Evolutionary conservation across 2,113 vertebrate genomes (phyloP).

Genomic region (Ctenodactylus gundi): DNA sequence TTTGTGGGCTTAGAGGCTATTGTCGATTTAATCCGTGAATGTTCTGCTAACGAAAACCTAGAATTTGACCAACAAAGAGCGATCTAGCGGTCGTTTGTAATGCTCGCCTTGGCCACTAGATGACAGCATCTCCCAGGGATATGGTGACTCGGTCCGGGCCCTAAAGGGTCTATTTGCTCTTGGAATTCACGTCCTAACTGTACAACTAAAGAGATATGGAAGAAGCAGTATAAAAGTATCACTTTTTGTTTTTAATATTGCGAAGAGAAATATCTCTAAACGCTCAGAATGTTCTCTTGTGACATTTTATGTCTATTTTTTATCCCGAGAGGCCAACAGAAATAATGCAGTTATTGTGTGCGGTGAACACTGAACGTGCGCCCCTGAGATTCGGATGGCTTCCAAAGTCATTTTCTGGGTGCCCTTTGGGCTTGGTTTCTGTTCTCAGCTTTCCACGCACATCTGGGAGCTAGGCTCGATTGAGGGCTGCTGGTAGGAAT

Average conservation of each 20-base stretch:
- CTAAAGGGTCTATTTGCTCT: rapidly evolving
- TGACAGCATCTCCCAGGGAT: slow-evolving; percentile 77
- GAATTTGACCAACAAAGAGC: neutral
- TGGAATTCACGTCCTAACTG: neutral
- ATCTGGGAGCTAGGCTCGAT: neutral
- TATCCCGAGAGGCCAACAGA: neutral
- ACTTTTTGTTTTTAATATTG: neutral
- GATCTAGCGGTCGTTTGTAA: rapidly evolving
- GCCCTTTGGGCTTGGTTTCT: neutral
- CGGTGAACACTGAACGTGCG: neutral
- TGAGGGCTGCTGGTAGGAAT: neutral
- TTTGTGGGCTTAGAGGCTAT: neutral
- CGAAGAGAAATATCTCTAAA: neutral
- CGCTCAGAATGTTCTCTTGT: slow-evolving; percentile 1
- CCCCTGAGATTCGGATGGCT: rapidly evolving
- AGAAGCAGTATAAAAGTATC: neutral
- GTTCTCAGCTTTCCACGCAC: neutral
- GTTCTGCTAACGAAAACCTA: neutral
- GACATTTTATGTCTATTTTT: neutral
- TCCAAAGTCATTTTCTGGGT: neutral
- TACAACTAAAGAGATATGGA: neutral
- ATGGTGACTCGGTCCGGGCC: rapidly evolving
- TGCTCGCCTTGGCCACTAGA: slow-evolving; percentile 58
- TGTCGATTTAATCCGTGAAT: neutral
- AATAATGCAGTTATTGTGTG: neutral